Percentiles rank a stretch among this genome's conserved stretches.
phyloP scores from a whole-genome alignment of 23 tunicate species.

The Trididemnum miniatum region DNA sequence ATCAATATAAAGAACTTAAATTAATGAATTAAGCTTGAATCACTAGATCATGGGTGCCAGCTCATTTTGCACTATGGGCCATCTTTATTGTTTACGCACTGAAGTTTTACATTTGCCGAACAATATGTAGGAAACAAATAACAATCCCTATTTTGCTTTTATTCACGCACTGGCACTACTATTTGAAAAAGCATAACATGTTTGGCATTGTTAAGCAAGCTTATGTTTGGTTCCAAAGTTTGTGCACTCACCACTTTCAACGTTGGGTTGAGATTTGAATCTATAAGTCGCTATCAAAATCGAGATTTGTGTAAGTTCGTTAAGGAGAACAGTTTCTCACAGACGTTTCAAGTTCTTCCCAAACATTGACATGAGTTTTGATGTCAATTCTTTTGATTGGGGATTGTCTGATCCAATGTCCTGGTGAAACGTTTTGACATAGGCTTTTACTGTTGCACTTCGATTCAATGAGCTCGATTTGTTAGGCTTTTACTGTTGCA shows the following conservation, averaged over 20 bases:
- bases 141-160: too few relatives aligned
- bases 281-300: not conserved
- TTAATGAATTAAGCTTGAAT: too few relatives aligned
- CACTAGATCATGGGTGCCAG: too few relatives aligned
- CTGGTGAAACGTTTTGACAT: not conserved
- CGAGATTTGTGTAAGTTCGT: slow-evolving; percentile 6
- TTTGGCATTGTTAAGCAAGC: slow-evolving; percentile 5
- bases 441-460: slow-evolving; percentile 13
- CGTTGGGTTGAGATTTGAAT: slow-evolving; percentile 9
- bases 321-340: not conserved
- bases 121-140: too few relatives aligned
- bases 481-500: slow-evolving; percentile 8
- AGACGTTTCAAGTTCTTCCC: not conserved
- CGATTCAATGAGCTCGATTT: too few relatives aligned
- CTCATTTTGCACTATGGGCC: too few relatives aligned
- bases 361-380: slow-evolving; percentile 10
- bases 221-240: not conserved
- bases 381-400: slow-evolving; percentile 6
- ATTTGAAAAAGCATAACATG: not conserved
- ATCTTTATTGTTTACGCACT: too few relatives aligned
- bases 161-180: not conserved
- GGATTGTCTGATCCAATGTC: slow-evolving; percentile 12
- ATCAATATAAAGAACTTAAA: too few relatives aligned
- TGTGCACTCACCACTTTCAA: slow-evolving; percentile 20
- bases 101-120: too few relatives aligned